Conservation (phyloP, 2,888 invertebrate genomes). For the Agrilus mali region DNA sequence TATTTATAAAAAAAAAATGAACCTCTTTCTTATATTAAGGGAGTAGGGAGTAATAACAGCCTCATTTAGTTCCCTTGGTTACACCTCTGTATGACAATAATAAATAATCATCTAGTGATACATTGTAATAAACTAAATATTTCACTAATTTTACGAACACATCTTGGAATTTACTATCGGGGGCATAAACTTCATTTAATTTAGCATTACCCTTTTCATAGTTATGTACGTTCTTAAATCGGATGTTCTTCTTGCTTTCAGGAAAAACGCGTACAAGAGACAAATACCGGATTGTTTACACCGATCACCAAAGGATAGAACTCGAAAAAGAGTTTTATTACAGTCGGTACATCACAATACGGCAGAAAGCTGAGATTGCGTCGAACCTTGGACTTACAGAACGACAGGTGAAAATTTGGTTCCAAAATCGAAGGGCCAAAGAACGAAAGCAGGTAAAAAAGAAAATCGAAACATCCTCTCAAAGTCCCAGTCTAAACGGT, state of each 20-base stretch:
- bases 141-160: too few relatives aligned
- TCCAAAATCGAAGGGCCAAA: constrained; percentile 84
- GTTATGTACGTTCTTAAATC: neutral
- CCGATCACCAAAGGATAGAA: constrained; percentile 80
- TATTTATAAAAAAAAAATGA: too few relatives aligned
- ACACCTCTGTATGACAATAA: too few relatives aligned
- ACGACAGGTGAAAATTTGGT: constrained; percentile 66
- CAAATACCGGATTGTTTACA: constrained; percentile 97
- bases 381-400: constrained; percentile 74
- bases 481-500: too few relatives aligned
- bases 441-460: constrained; percentile 61
- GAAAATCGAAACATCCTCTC: neutral
- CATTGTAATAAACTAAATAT: too few relatives aligned
- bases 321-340: constrained; percentile 42
- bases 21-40: too few relatives aligned
- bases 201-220: too few relatives aligned
- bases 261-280: constrained; percentile 98
- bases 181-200: too few relatives aligned
- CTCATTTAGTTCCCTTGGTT: too few relatives aligned
- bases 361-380: constrained; percentile 87
- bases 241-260: constrained; percentile 30
- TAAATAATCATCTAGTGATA: too few relatives aligned
- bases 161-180: too few relatives aligned
- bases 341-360: constrained; percentile 87
- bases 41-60: too few relatives aligned